Conservation (phyloP, 37 sponge, comb jelly and placozoan genomes). For the Spongia lamella region DNA sequence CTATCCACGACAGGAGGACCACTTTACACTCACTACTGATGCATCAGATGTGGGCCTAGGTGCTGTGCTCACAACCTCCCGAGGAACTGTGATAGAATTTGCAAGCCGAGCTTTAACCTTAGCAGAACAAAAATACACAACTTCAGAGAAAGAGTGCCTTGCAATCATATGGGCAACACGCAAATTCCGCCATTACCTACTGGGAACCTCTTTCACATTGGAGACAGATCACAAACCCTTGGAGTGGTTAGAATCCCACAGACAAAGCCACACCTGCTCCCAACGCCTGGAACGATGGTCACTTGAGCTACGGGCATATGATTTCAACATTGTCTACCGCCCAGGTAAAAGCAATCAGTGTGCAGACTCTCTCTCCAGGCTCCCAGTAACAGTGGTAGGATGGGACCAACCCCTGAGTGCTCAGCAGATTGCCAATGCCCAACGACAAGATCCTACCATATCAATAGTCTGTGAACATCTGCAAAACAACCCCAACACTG, state of each 20-base stretch:
- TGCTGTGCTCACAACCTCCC: constrained; percentile 1
- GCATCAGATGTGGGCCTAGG: too few species aligned
- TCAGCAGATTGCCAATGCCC: not conserved
- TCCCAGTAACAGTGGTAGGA: not conserved
- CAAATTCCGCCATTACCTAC: constrained; percentile 7
- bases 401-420: not conserved
- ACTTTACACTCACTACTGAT: constrained; percentile 14
- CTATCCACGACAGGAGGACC: constrained; percentile 13
- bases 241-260: constrained; percentile 10
- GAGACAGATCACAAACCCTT: too few species aligned
- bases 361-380: constrained; percentile 10
- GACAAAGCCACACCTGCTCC: not conserved
- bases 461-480: not conserved
- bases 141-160: too few species aligned
- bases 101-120: not conserved
- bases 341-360: not conserved
- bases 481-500: not conserved
- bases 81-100: too few species aligned
- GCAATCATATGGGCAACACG: not conserved
- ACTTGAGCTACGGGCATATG: constrained; percentile 13
- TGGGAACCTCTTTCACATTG: constrained; percentile 12
- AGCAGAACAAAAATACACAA: constrained; percentile 8
- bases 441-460: not conserved
- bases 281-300: constrained; percentile 22
- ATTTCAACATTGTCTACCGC: constrained; percentile 5